These are phyloP conservation scores for Saxidomus purpurata DNA, from an alignment of 1,140 invertebrate genomes.

Conservation along the genomic window DNA sequence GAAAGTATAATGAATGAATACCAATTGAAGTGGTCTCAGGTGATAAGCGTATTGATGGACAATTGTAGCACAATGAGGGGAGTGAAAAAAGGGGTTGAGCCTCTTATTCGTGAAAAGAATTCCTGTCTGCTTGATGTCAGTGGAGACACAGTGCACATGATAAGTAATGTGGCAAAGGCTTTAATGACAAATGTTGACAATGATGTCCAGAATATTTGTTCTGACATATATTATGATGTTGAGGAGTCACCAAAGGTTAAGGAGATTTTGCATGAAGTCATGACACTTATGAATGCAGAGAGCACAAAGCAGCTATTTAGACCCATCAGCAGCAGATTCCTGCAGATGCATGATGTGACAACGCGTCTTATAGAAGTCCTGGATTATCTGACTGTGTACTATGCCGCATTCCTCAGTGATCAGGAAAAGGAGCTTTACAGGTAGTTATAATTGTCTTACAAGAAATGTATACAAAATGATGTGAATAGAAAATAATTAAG, in stretches of 20 bases:
- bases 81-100: constrained; percentile 20
- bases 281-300: neutral
- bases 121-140: constrained; percentile 52
- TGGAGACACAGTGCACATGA: constrained; percentile 58
- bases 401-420: neutral
- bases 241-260: constrained; percentile 41
- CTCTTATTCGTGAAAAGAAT: constrained; percentile 42
- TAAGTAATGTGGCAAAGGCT: constrained; percentile 54
- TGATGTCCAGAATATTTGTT: neutral
- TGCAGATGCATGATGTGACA: constrained; percentile 23
- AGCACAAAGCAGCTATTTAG: neutral
- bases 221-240: constrained; percentile 11
- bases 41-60: constrained; percentile 58
- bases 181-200: constrained; percentile 20
- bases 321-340: constrained; percentile 2
- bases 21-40: constrained; percentile 44
- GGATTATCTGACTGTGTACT: neutral
- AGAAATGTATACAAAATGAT: too few relatives aligned
- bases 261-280: neutral
- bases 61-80: constrained; percentile 62
- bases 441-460: too few relatives aligned
- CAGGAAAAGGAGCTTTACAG: neutral
- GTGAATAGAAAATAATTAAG: too few relatives aligned
- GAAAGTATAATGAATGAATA: constrained; percentile 36
- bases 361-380: neutral